Percentiles rank a stretch among this genome's conserved stretches.
Conservation (phyloP, 2,113 vertebrate genomes). For the Clupea harengus region DNA sequence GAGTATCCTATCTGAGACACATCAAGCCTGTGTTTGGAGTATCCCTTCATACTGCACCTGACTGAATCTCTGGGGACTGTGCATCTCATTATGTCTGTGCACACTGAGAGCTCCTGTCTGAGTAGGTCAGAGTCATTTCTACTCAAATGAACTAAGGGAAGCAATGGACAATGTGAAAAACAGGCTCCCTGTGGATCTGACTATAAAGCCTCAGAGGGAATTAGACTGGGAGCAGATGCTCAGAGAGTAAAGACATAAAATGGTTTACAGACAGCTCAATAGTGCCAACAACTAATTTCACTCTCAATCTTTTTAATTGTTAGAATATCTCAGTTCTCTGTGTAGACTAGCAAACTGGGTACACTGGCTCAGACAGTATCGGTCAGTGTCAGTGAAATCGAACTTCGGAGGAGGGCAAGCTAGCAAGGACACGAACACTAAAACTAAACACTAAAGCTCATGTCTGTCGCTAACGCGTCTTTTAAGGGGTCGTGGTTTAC, state of each 20-base stretch:
- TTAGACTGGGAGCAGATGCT: background rate
- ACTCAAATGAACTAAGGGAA: background rate
- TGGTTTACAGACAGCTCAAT: background rate
- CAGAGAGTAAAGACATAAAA: background rate
- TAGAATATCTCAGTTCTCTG: no score
- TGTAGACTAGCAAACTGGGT: no score
- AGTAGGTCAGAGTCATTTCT: background rate
- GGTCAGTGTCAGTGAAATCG: no score
- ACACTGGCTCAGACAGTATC: no score
- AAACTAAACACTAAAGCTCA: no score
- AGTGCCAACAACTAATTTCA: no score
- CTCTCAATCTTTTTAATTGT: background rate
- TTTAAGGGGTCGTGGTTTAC: no score
- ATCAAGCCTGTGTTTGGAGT: background rate
- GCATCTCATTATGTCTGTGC: background rate
- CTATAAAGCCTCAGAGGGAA: background rate
- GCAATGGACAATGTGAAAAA: background rate
- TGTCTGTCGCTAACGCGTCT: no score
- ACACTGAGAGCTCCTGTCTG: background rate
- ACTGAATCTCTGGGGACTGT: background rate
- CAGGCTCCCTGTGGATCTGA: background rate
- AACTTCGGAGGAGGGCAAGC: no score
- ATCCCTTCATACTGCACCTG: no score
- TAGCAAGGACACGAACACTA: no score
- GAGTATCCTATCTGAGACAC: background rate